These are phyloP conservation scores for Chionoecetes opilio DNA, from an alignment of 1,140 invertebrate species.

Conservation along the genomic window DNA sequence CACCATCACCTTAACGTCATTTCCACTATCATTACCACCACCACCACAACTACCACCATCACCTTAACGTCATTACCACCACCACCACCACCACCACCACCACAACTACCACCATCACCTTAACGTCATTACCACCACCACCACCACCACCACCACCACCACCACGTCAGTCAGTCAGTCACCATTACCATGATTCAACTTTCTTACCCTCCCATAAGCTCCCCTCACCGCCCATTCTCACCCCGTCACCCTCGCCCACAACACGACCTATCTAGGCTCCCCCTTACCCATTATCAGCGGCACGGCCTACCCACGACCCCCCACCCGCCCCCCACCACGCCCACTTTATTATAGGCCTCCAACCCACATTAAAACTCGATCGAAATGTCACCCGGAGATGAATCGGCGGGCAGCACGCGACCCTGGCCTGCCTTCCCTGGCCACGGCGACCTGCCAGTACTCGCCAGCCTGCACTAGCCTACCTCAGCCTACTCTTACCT, in stretches of 20 bases:
- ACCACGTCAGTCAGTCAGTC: neutral
- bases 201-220: neutral
- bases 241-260: neutral
- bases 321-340: neutral
- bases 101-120: neutral
- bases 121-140: conserved; percentile 8
- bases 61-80: too few species aligned
- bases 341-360: conserved; percentile 35
- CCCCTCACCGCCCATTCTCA: neutral
- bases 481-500: neutral
- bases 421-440: neutral
- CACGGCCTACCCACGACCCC: neutral
- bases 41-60: neutral
- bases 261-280: neutral
- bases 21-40: neutral
- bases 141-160: neutral
- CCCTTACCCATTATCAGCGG: conserved; percentile 21
- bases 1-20: neutral
- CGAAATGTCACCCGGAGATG: conserved; percentile 39
- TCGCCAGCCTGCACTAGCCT: neutral
- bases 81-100: neutral
- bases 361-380: conserved; percentile 58
- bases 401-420: neutral
- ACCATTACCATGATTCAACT: neutral
- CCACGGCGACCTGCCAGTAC: neutral